A percentile compares a stretch with the other conserved stretches of the same genome.
Conservation (phyloP, 2,888 invertebrate species). For the Polydesmus complanatus region DNA sequence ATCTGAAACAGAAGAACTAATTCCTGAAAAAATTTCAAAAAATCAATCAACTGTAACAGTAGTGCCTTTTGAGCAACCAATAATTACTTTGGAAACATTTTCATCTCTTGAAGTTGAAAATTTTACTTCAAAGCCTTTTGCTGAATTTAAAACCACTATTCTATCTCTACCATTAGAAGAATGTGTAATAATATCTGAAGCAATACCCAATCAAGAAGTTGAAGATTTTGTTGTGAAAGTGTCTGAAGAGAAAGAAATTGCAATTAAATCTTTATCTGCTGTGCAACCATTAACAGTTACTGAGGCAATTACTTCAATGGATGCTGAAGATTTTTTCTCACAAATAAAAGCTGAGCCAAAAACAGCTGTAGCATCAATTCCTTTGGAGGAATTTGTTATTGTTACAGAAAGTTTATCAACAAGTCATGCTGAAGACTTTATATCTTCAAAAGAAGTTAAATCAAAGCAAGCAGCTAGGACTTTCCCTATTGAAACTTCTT, state of each 20-base stretch:
- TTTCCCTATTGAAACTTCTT: conserved; percentile 20
- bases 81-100: neutral
- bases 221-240: neutral
- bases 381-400: conserved; percentile 19
- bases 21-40: neutral
- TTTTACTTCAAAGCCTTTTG: neutral
- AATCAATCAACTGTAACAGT: no score
- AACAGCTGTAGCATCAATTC: conserved; percentile 3
- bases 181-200: neutral
- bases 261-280: neutral
- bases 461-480: conserved; percentile 1
- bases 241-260: neutral
- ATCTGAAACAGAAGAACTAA: no score
- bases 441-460: no score
- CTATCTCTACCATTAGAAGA: neutral
- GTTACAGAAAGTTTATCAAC: no score
- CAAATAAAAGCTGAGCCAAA: conserved; percentile 10
- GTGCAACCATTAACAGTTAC: neutral
- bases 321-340: neutral
- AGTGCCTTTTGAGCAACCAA: neutral
- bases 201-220: neutral
- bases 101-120: no score
- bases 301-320: neutral
- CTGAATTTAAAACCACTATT: neutral
- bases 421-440: no score